Percentiles rank a stretch among this genome's conserved stretches.
phyloP scores from a whole-genome alignment of 2,797 vertebrate species.

The Etheostoma perlongum region DNA sequence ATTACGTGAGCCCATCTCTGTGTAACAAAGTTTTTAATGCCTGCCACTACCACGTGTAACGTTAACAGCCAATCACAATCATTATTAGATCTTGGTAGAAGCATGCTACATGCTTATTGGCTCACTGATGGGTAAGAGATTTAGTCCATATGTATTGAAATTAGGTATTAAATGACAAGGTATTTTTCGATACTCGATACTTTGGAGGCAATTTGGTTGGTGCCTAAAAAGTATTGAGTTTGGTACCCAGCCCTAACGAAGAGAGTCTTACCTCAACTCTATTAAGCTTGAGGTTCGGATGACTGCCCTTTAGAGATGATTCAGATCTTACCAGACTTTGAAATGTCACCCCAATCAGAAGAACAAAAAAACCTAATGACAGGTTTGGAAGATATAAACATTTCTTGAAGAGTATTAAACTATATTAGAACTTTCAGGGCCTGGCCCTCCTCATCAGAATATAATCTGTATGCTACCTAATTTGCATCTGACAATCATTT shows the following conservation, averaged over 20 bases:
- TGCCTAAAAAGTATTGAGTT: no score
- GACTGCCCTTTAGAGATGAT: constrained; percentile 40
- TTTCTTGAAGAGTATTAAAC: constrained; percentile 19
- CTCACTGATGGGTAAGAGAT: no score
- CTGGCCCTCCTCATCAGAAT: constrained; percentile 7
- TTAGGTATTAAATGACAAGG: no score
- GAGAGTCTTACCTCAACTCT: constrained; percentile 38
- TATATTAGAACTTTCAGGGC: constrained; percentile 9
- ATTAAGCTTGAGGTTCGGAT: constrained; percentile 51
- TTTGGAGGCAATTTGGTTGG: no score
- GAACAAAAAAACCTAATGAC: constrained; percentile 26
- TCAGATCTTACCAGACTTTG: constrained; percentile 46
- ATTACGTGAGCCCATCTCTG: no score
- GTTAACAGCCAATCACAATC: no score
- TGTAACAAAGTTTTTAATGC: no score
- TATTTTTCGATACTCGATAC: no score
- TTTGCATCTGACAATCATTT: background rate
- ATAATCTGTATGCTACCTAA: background rate
- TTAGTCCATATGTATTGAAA: no score
- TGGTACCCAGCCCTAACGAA: background rate
- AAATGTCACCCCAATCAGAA: constrained; percentile 63
- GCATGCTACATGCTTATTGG: no score
- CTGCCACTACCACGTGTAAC: no score
- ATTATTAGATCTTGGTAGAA: no score
- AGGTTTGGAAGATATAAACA: constrained; percentile 35